Evolutionary conservation across 2,888 invertebrate species (phyloP).

Genomic region (Agelastica alni): DNA sequence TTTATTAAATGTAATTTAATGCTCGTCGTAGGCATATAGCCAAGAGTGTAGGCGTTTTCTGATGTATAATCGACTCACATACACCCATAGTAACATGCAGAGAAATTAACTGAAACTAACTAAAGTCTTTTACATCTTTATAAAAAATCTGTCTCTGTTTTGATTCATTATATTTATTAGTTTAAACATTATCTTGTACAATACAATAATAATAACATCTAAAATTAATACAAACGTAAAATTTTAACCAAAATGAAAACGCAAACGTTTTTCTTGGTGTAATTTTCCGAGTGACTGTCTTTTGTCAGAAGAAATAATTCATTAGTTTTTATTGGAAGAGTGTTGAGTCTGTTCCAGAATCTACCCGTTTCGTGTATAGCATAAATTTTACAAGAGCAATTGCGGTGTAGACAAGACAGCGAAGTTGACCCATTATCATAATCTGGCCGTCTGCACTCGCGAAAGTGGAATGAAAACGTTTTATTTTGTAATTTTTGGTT

Average conservation of each 20-base stretch:
- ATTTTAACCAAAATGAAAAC: neutral
- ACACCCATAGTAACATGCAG: too few relatives aligned
- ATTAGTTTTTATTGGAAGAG: neutral
- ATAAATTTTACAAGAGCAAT: conserved; percentile 17
- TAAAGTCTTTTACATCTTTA: neutral
- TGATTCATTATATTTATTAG: neutral
- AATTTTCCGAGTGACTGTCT: neutral
- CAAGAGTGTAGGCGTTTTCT: too few relatives aligned
- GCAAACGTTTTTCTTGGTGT: too few relatives aligned
- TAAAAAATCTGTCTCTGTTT: neutral
- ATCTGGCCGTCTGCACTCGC: conserved; percentile 17
- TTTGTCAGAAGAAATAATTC: neutral
- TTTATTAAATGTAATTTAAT: too few relatives aligned
- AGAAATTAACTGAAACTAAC: too few relatives aligned
- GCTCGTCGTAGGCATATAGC: too few relatives aligned
- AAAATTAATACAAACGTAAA: neutral
- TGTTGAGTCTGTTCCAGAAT: neutral
- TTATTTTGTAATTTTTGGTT: conserved; percentile 16
- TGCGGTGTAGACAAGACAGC: conserved; percentile 18
- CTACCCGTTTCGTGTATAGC: conserved; percentile 1
- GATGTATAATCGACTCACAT: too few relatives aligned
- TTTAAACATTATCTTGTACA: neutral
- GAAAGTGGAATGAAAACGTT: conserved; percentile 4
- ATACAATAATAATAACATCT: too few relatives aligned
- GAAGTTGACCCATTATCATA: conserved; percentile 19